Evolutionary conservation across 2,888 invertebrate species (phyloP), one percentile per base, ranked within the genome.

Genomic region (Xestobium rufovillosum): DNA sequence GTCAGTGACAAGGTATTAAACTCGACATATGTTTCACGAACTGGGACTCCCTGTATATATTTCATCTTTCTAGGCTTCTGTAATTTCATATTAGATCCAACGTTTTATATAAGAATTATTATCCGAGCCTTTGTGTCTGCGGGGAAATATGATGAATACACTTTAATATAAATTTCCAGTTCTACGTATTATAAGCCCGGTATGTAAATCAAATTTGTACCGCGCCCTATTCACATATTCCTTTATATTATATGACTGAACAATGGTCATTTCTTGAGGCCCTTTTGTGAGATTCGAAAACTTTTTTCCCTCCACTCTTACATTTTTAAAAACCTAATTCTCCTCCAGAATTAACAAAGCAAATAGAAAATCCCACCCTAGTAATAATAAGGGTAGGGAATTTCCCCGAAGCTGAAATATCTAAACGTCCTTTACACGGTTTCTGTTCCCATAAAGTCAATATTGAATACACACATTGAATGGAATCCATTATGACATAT

Each of bases 381-480:
- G n/a, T n/a, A n/a, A n/a, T n/a, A n/a, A n/a, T n/a, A n/a, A n/a
- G n/a, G n/a, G n/a, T n/a, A n/a, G n/a, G n/a, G n/a, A n/a, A n/a
- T n/a, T n/a, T n/a, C n/a, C n/a, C n/a, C n/a, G n/a, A n/a, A n/a
- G n/a, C n/a, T n/a, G n/a, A n/a, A n/a, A n/a, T n/a, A n/a, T n/a
- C n/a, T n/a, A n/a, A n/a, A n/a, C n/a, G n/a, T n/a, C n/a, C n/a
- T n/a, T n/a, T n/a, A n/a, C n/a, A n/a, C n/a, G n/a, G n/a, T n/a
- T n/a, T n/a, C n/a, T n/a, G n/a, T 52, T 50, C 53, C 54, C 59
- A 60, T 63, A 64, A 64, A 64, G 61, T 62, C 59, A 59, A 60
- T 62, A 62, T 63, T 63, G 62, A 61, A 60, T 60, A 61, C 56
- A 59, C 57, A 63, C 60, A 60, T 59, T 62, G 59, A 55, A 56